These are phyloP conservation scores for Lerema accius DNA, from an alignment of 1,140 invertebrate genomes.

Conservation along the genomic window DNA sequence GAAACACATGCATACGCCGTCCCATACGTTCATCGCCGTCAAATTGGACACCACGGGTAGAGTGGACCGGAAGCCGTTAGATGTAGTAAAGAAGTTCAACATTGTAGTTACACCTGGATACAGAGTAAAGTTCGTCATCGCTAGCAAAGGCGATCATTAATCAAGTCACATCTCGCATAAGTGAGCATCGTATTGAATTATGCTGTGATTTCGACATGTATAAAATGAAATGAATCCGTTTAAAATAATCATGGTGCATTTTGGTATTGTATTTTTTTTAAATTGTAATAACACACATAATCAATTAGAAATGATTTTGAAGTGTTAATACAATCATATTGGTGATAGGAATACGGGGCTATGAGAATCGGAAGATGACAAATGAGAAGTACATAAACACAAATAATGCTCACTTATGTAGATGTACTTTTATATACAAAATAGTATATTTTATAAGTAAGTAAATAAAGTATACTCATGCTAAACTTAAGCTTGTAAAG, in stretches of 20 bases:
- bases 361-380: no score
- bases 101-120: slow-evolving; percentile 94
- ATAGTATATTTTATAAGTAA: not conserved
- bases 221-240: no score
- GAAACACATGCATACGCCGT: slow-evolving; percentile 98
- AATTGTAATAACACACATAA: no score
- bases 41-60: slow-evolving; percentile 96
- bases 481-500: not conserved
- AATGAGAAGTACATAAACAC: not conserved
- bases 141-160: not conserved
- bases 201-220: no score
- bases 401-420: slow-evolving; percentile 1
- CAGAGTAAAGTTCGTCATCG: slow-evolving; percentile 15
- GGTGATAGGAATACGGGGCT: no score
- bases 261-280: no score
- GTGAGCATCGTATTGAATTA: not conserved
- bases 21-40: slow-evolving; percentile 98
- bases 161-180: not conserved
- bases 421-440: not conserved
- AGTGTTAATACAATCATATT: no score
- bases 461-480: not conserved
- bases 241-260: no score
- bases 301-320: no score
- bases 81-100: slow-evolving; percentile 98
- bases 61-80: slow-evolving; percentile 93